phyloP scores from a whole-genome alignment of 2,888 invertebrate species.

The Pandemis heparana region DNA sequence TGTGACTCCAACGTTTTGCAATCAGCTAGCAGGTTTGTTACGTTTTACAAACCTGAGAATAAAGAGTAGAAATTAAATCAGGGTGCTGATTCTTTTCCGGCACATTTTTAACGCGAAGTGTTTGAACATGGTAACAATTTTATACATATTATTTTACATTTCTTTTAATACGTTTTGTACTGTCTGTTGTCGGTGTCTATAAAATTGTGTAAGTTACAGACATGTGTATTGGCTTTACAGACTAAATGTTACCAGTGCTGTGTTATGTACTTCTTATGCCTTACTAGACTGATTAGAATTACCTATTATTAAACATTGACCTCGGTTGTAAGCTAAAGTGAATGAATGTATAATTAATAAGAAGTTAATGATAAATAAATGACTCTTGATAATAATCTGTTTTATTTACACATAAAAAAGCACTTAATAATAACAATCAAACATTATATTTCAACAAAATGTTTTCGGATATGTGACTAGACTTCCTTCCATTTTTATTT shows the following conservation, averaged over 20 bases:
- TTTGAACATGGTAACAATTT: no score
- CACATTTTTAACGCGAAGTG: no score
- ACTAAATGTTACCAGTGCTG: slow-evolving; percentile 54
- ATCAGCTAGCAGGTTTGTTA: no score
- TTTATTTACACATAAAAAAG: slow-evolving; percentile 30
- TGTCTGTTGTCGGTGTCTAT: neutral
- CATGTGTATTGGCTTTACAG: no score
- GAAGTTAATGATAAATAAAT: slow-evolving; percentile 31
- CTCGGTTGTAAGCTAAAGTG: slow-evolving; percentile 29
- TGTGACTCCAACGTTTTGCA: no score
- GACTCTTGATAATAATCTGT: slow-evolving; percentile 23
- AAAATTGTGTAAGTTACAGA: neutral
- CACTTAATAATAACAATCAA: slow-evolving; percentile 3
- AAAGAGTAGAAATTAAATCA: no score
- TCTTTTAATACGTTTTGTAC: no score
- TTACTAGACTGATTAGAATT: slow-evolving; percentile 56
- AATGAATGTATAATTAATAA: slow-evolving; percentile 24
- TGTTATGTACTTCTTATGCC: slow-evolving; percentile 51
- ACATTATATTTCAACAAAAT: slow-evolving; percentile 22
- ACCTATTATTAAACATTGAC: slow-evolving; percentile 21
- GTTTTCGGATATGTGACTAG: slow-evolving; percentile 31
- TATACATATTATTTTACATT: no score
- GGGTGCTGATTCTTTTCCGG: no score
- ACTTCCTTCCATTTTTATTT: slow-evolving; percentile 12
- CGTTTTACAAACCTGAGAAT: no score